phyloP scores from a whole-genome alignment of 2,113 vertebrate genomes.

The Triplophysa rosa region DNA sequence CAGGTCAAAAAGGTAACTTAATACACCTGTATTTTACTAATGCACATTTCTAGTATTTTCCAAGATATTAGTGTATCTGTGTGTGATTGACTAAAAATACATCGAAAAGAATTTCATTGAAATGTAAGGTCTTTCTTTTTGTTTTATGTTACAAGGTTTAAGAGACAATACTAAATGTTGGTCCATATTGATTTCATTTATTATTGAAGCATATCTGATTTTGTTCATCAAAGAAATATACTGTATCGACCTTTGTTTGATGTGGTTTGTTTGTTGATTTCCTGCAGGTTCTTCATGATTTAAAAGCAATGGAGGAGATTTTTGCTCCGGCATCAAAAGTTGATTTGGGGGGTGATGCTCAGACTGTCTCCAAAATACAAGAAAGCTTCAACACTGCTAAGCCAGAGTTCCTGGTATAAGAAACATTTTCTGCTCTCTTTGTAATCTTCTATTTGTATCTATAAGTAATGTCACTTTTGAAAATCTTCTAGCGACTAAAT shows the following conservation, averaged over 20 bases:
- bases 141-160: neutral
- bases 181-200: neutral
- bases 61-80: neutral
- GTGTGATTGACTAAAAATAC: neutral
- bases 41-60: neutral
- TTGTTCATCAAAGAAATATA: neutral
- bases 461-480: neutral
- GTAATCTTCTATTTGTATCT: neutral
- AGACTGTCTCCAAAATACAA: conserved; percentile 69
- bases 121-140: no score
- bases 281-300: conserved; percentile 70
- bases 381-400: conserved; percentile 78
- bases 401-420: conserved; percentile 79
- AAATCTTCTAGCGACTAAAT: conserved; percentile 75
- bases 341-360: conserved; percentile 75
- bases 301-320: conserved; percentile 74
- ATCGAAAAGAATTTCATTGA: no score
- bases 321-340: conserved; percentile 69
- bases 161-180: neutral
- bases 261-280: conserved; percentile 26
- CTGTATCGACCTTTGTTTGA: neutral
- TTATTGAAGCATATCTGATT: neutral
- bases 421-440: neutral
- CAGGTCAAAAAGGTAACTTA: conserved; percentile 75
- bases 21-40: neutral